Evolutionary conservation across 2,113 vertebrate genomes (phyloP), one percentile per base, ranked within the genome.

Genomic region (Acinonyx jubatus): DNA sequence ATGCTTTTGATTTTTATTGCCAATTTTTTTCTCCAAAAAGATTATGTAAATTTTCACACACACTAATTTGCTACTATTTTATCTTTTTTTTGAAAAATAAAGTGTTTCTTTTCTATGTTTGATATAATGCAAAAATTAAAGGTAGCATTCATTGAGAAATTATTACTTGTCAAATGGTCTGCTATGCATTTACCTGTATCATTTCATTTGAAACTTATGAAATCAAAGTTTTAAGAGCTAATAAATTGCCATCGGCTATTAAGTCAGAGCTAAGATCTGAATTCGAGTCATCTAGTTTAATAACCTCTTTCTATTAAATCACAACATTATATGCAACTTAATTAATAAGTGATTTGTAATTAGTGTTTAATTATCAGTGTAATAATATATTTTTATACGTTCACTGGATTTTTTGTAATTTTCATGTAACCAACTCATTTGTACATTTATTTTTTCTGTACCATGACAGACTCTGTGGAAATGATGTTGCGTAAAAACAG

Each of bases 1-100:
- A 97, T 27, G 19, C 10, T 91, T 94, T 91, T 97, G 14, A 91
- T 91, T 91, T 91, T 91, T 91, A 88, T 31, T 33, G 29, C 41
- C 79, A 96, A 73, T 45, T 80, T 94, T 90, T 95, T 95, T 41
- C 87, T 89, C 38, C 38, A 95, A 65, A 95, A 95, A 84, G 12
- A 89, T 71, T 81, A 90, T 87, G 36, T 25, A 38, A 89, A 81
- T 94, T 84, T 96, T 94, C 27, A 90, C 6, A 88, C 12, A 21
- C 23, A 83, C 41, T 61, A 85, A 73, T 48, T 50, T 96, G 19
- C 45, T 29, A 81, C 31, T 94, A 92, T 71, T 87, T 93, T 76
- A 74, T 52, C 13, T 76, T 89, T 74, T 85, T 80, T 68, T 48
- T 41, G n/a, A 36, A 94, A 81, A 52, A 68, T 12, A 81, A 92